Evolutionary conservation across 2,797 vertebrate species (phyloP), one percentile per base, ranked within the genome.

Genomic region (Sebastes umbrosus): DNA sequence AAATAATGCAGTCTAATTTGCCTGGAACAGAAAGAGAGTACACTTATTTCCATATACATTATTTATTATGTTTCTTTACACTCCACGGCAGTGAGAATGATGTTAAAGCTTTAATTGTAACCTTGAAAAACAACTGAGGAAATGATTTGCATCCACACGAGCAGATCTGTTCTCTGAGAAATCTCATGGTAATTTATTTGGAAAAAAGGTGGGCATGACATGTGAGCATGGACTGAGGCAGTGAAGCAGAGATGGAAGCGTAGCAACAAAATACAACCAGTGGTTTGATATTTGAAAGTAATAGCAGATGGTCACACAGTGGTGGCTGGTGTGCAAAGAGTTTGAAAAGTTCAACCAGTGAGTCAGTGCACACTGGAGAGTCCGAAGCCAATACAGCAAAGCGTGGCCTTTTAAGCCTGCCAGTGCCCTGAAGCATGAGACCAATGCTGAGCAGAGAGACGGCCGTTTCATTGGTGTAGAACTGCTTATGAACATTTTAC

Each of bases 1-100:
- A 31, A 86, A 82, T 80, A 68, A 87, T 77, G 12, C 77, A 84
- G 64, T 43, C 24, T 11, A 66, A n/a, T 20, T 60, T 27, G 27
- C 74, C 62, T 66, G 69, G 34, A 69, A 84, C n/a, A 67, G 39
- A 81, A 68, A 52, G 5, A 75, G 65, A 76, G 46, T 2, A 27
- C 55, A 74, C 12, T 59, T n/a, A 57, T 70, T 39, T 27, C 27
- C 7, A 1, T 67, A 57, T 73, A 24, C 25, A 84, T 85, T 82
- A 84, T 84, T 86, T 27, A 83, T 69, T 5, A 4, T 71, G 65
- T 71, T 64, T 66, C 54, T 72, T 77, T 27, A 22, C 57, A 59
- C 52, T 75, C 62, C 12, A 22, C 66, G 25, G 36, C 39, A 46
- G 11, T 24, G 46, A 43, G 46, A 43, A n/a, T 29, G 43, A 80